Evolutionary conservation across 2,888 invertebrate species (phyloP).

Genomic region (Serrognathus titanus): DNA sequence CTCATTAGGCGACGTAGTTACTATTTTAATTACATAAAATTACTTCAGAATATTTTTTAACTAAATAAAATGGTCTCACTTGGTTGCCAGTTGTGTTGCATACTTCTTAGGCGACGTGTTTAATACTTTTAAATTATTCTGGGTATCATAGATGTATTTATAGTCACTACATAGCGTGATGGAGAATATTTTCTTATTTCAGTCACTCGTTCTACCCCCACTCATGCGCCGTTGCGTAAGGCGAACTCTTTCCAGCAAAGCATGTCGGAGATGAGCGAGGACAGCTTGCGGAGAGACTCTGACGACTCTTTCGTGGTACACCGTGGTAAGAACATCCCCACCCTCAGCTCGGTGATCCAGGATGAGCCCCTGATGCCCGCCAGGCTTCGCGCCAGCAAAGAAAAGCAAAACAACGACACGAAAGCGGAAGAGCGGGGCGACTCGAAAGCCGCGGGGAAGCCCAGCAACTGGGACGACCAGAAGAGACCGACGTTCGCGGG

Average conservation of each 20-base stretch:
- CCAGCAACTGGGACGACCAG: slow-evolving; percentile 79
- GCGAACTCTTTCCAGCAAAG: slow-evolving; percentile 46
- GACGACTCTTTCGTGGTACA: slow-evolving; percentile 79
- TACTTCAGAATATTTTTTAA: no score
- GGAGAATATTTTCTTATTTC: slow-evolving; percentile 13
- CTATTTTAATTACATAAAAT: no score
- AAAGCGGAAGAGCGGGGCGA: slow-evolving; percentile 67
- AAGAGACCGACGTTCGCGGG: slow-evolving; percentile 74
- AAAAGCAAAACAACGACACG: slow-evolving; percentile 60
- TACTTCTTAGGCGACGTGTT: no score
- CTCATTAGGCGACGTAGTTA: no score
- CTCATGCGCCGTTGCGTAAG: slow-evolving; percentile 47
- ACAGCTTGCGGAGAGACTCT: slow-evolving; percentile 45
- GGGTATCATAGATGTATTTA: no score
- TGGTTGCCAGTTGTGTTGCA: no score
- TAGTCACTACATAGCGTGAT: no score
- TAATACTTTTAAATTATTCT: no score
- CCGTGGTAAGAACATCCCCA: slow-evolving; percentile 73
- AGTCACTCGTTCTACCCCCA: slow-evolving; percentile 56
- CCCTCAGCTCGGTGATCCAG: slow-evolving; percentile 63
- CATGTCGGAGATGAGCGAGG: slow-evolving; percentile 46
- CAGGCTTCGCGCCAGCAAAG: slow-evolving; percentile 55
- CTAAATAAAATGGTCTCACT: no score
- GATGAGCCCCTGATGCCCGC: slow-evolving; percentile 57
- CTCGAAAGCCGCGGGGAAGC: slow-evolving; percentile 72